Percentiles rank a stretch among this genome's conserved stretches.
phyloP scores from a whole-genome alignment of 2,113 vertebrate genomes.

The Pluvianellus socialis region DNA sequence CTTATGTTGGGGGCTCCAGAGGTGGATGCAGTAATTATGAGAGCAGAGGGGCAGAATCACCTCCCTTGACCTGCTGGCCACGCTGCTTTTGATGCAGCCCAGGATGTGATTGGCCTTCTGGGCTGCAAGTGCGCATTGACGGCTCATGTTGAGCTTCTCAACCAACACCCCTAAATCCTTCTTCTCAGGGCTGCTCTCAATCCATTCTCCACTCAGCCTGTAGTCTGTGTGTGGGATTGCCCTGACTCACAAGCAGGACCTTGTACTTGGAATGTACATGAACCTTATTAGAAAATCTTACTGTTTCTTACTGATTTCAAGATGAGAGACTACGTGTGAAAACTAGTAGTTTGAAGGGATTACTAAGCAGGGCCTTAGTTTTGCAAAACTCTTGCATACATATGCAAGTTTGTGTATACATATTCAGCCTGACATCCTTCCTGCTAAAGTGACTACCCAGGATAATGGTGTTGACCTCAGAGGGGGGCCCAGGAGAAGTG shows the following conservation, averaged over 20 bases:
- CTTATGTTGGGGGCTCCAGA: neutral
- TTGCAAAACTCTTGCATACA: neutral
- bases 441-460: neutral
- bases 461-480: neutral
- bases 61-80: neutral
- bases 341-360: neutral
- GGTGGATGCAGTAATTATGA: neutral
- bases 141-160: neutral
- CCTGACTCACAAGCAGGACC: no score
- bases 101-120: neutral
- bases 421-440: neutral
- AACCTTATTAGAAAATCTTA: neutral
- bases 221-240: neutral
- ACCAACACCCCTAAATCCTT: neutral
- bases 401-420: neutral
- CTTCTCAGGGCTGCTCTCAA: neutral
- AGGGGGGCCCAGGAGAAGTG: neutral
- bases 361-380: neutral
- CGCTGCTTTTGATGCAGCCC: neutral
- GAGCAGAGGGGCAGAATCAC: no score
- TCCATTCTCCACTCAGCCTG: neutral
- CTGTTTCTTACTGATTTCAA: neutral
- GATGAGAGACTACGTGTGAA: neutral
- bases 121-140: neutral
- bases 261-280: neutral